Base-by-base conservation (phyloP, 2,888 invertebrate genomes). In the Rotaria socialis region DNA sequence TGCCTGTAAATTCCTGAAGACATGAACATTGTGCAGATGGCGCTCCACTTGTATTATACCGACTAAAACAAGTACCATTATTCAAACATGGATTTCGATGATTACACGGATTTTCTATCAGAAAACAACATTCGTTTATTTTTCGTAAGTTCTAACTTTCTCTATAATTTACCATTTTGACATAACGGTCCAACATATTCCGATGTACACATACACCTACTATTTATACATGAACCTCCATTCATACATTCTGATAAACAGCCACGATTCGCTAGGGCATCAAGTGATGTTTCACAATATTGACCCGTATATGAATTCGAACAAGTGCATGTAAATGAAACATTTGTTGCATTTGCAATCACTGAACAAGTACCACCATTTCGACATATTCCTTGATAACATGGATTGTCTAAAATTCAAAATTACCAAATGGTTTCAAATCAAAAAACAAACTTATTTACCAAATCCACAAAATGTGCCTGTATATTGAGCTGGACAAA, bases 311-410 rank as follows among this genome's bases (percentile, higher is more conserved):
- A 80, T 24, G 35, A 80, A n/a, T 4, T n/a, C n/a, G 47, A 24
- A n/a, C 80, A 80, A n/a, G 80, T 80, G 47, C 80, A 80, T n/a
- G 80, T 47, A n/a, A 80, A 80, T 24, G 80, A 80, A 47, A 47
- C 80, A n/a, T 5, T 80, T 43, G 47, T 80, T 80, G 47, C 14
- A 47, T 80, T 80, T 0, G 43, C 47, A 47, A 47, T 24, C 24
- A 47, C 47, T 43, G 80, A 47, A 47, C 80, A 80, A 80, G 19
- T 14, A 47, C 80, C 80, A n/a, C 35, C 47, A 80, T 80, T 47
- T 43, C 14, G 24, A 47, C 80, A 80, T 11, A 47, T 24, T 43
- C 8, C 24, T n/a, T 80, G 3, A 24, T 24, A 80, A 47, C 80
- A 80, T 24, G 80, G 80, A 80, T 80, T 80, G 47, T 80, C 80